Base-by-base conservation (phyloP, 2,797 vertebrate species). In the Morus bassanus region DNA sequence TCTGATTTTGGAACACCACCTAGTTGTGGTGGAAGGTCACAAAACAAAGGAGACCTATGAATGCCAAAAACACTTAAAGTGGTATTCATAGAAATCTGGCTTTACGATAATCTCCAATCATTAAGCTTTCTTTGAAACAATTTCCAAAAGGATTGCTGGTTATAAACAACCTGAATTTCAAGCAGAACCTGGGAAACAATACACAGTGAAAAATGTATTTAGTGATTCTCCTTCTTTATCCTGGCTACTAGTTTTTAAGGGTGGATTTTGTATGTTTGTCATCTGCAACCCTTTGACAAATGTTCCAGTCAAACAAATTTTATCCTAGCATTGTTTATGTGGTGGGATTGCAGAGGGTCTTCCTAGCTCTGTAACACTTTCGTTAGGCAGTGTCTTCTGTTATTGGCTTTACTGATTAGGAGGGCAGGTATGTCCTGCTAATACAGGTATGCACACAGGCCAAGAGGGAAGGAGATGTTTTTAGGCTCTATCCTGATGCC, bases 251-350 rank as follows among this genome's bases (percentile, higher is more conserved):
- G 37, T 41, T 88, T 91, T 94, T 61, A 67, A 51, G 51, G 65
- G 35, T 86, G 48, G 46, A 92, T 93, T 97, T 93, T 87, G 45
- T 88, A 87, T 1, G 84, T 87, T 95, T 89, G 85, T 85, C 9
- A 76, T 93, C 93, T 87, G 65, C 53, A 95, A 86, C 33, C 22
- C 35, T 91, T 70, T 92, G 90, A 91, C 79, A 95, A 82, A 94
- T 64, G 67, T 84, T 78, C 50, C 72, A 88, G 64, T 74, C 81
- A 93, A 90, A 90, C 24, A 72, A 50, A 80, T 74, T 83, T 89
- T 72, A 54, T 54, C 35, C 16, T 37, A 80, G 30, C n/a, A 69
- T 65, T 89, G 72, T 46, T 91, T 35, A 48, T 37, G 63, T 60
- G 10, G 30, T 39, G 61, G 65, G 57, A 75, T 63, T 87, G 69